Percentiles rank a stretch among this genome's conserved stretches.
phyloP scores from a whole-genome alignment of 2,888 invertebrate genomes.

The Ichneumoninae sp. region DNA sequence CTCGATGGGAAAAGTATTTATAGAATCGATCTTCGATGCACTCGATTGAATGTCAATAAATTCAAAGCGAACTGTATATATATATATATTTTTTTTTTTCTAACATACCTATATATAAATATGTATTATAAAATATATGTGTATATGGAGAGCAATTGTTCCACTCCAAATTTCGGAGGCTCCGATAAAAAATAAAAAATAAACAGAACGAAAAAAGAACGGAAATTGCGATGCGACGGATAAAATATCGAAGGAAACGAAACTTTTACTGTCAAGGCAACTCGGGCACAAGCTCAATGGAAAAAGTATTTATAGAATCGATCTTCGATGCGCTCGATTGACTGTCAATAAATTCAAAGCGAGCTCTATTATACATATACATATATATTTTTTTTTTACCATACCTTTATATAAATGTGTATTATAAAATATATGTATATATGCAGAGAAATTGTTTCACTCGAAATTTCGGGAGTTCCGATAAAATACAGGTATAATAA shows the following conservation, averaged over 20 bases:
- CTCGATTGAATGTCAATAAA: constrained; percentile 50
- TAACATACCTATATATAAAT: not conserved
- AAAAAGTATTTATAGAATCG: constrained; percentile 30
- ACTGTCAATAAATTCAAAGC: constrained; percentile 46
- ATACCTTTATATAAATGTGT: too few species aligned
- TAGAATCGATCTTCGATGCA: constrained; percentile 29
- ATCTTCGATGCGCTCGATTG: constrained; percentile 31
- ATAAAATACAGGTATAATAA: constrained; percentile 66
- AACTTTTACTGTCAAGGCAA: not conserved
- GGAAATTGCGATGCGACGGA: not conserved
- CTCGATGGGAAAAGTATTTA: constrained; percentile 14
- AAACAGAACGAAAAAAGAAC: constrained; percentile 46
- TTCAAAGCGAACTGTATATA: not conserved
- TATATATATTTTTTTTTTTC: not conserved
- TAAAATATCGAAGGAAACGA: not conserved
- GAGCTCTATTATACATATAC: not conserved
- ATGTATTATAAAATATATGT: too few species aligned
- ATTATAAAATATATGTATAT: not conserved
- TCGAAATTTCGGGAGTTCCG: constrained; percentile 48
- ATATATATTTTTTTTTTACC: too few species aligned
- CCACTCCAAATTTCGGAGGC: constrained; percentile 40
- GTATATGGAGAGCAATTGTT: not conserved
- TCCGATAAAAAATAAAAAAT: constrained; percentile 61
- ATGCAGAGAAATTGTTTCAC: constrained; percentile 1
- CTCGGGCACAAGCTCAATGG: not conserved